Base-by-base conservation (phyloP, 2,888 invertebrate species). In the Epistrophe eligans region DNA sequence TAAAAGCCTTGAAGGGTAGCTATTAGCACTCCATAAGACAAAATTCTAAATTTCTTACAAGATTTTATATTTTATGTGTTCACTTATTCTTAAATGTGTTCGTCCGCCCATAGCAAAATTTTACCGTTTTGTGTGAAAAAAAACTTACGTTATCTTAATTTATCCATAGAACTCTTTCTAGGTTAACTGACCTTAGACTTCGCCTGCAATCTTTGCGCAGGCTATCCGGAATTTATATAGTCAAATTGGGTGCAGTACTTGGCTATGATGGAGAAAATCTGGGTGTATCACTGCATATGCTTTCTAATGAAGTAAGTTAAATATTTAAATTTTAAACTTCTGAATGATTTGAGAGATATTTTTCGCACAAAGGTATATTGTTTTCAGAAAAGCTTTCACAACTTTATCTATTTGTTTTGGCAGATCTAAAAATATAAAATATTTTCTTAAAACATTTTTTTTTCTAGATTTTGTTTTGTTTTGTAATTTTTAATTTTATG, bases 141-240 rank as follows among this genome's bases (percentile, higher is more conserved):
- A 90, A 84, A 85, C 82, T 84, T 89, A 89, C 89, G 89, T 89
- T 89, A 89, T 89, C 50, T 79, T 55, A 76, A 76, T 71, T 83
- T 83, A 87, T 79, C 90, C 88, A 60, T 91, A 93, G 93, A 92
- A 93, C 93, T 88, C 92, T 92, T 93, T 91, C 91, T 91, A 95
- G 96, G 88, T 94, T 98, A 90, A 96, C 96, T 79, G 97, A 97
- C 91, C 94, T 98, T 57, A 94, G 97, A 4, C 94, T 97, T 77
- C 95, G 97, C 70, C 94, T 98, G 81, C 96, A 97, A 91, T 96
- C 97, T 6, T 94, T 98, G 79, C 95, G 97, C 90, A 95, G 97
- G 91, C 94, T 98, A 88, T 97, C 97, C 43, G 96, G 96, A 85
- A 96, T 97, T 90, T 97, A 98, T 92, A 95, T 97, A 55, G 94